Percentiles rank a stretch among this genome's conserved stretches.
phyloP scores from a whole-genome alignment of 2,888 invertebrate species.

The Drosophila tripunctata region DNA sequence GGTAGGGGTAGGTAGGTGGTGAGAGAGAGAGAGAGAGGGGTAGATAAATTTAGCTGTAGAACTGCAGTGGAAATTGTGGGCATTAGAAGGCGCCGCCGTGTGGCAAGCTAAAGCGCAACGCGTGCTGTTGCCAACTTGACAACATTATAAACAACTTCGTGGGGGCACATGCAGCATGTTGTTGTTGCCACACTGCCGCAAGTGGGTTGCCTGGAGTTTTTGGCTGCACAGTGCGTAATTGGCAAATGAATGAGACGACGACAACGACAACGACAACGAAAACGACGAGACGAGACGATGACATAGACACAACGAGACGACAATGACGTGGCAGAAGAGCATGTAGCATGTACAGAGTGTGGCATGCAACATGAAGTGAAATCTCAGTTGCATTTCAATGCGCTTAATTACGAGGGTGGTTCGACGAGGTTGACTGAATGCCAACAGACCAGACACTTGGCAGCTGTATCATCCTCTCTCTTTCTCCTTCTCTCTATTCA shows the following conservation, averaged over 20 bases:
- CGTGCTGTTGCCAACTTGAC: conserved; percentile 34
- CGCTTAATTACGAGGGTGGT: conserved; percentile 64
- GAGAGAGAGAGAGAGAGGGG: no score
- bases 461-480: conserved; percentile 10
- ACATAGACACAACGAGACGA: conserved; percentile 14
- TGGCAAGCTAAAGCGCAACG: conserved; percentile 34
- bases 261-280: conserved; percentile 31
- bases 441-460: conserved; percentile 21
- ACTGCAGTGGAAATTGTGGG: conserved; percentile 38
- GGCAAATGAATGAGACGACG: conserved; percentile 67
- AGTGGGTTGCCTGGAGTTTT: conserved; percentile 15
- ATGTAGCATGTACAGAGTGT: conserved; percentile 5
- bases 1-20: no score
- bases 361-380: conserved; percentile 31
- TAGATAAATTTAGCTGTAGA: conserved; percentile 1
- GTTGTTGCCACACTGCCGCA: conserved; percentile 22
- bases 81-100: conserved; percentile 42
- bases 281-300: conserved; percentile 13
- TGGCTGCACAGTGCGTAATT: conserved; percentile 60
- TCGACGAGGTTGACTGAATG: conserved; percentile 29
- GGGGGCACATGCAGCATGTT: conserved; percentile 24
- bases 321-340: conserved; percentile 37
- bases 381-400: conserved; percentile 73
- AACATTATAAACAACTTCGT: conserved; percentile 53
- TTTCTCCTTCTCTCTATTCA: neutral